Percentiles rank a stretch among this genome's conserved stretches.
These are phyloP conservation scores for Eupelmus urozonus DNA, from an alignment of 2,888 invertebrate species.

Conservation along the genomic window DNA sequence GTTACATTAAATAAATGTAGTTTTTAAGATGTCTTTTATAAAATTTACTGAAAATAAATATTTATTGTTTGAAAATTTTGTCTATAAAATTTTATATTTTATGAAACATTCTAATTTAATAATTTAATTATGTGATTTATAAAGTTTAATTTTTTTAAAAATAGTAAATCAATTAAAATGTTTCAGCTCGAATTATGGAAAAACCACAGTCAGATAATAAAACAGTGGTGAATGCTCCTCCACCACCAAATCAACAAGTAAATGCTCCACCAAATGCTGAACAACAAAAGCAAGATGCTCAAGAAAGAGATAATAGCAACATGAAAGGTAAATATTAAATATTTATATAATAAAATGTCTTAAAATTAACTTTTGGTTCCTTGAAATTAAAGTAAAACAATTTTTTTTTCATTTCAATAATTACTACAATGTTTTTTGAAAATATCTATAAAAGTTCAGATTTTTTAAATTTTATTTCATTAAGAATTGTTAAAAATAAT, in stretches of 20 bases:
- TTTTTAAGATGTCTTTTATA: constrained; percentile 48
- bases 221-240: constrained; percentile 25
- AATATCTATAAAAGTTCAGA: no score
- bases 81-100: constrained; percentile 2
- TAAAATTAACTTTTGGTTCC: no score
- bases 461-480: no score
- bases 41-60: constrained; percentile 50
- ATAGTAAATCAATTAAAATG: constrained; percentile 24
- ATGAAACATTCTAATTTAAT: neutral
- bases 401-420: no score
- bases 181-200: constrained; percentile 51
- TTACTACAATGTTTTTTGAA: neutral
- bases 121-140: neutral
- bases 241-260: no score
- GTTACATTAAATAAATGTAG: constrained; percentile 20
- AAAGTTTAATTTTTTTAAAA: neutral
- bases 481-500: no score
- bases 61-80: constrained; percentile 36
- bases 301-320: constrained; percentile 56
- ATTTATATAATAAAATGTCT: neutral
- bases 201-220: constrained; percentile 50
- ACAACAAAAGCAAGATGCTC: constrained; percentile 40
- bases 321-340: constrained; percentile 34
- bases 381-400: no score
- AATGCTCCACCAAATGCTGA: constrained; percentile 49